Evolutionary conservation across 2,888 invertebrate genomes (phyloP).

Genomic region (Pterobdella sp.): DNA sequence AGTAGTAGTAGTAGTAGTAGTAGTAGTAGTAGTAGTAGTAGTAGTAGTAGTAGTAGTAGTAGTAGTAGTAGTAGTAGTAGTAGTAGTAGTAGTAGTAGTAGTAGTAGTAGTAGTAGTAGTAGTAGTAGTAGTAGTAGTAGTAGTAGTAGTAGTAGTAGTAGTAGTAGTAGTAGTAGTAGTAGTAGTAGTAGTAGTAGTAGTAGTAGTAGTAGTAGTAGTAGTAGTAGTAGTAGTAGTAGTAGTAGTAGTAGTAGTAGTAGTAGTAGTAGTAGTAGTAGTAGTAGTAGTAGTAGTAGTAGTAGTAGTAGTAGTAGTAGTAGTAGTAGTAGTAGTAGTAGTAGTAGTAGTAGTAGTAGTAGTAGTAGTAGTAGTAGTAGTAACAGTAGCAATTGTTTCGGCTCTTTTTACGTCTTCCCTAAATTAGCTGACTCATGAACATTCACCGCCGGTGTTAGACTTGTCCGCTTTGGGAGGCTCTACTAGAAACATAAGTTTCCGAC

Average conservation of each 20-base stretch:
- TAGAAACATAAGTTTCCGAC: too few relatives aligned
- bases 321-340: slow-evolving; percentile 32
- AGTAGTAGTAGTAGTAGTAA: slow-evolving; percentile 30
- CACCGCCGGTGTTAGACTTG: too few relatives aligned
- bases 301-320: slow-evolving; percentile 32
- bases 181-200: slow-evolving; percentile 31
- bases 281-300: slow-evolving; percentile 32
- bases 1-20: slow-evolving; percentile 31
- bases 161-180: slow-evolving; percentile 32
- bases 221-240: slow-evolving; percentile 32
- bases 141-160: slow-evolving; percentile 31
- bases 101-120: slow-evolving; percentile 30
- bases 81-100: slow-evolving; percentile 30
- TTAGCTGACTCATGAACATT: not conserved
- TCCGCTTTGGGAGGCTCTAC: too few relatives aligned
- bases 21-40: slow-evolving; percentile 31
- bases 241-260: slow-evolving; percentile 31
- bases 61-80: slow-evolving; percentile 30
- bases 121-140: slow-evolving; percentile 30
- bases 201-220: slow-evolving; percentile 31
- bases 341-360: slow-evolving; percentile 32
- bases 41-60: slow-evolving; percentile 31
- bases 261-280: slow-evolving; percentile 31
- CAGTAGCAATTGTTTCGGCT: slow-evolving; percentile 10
- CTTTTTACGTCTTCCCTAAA: not conserved